phyloP scores from a whole-genome alignment of 2,888 invertebrate species.

The Bombylius discolor region DNA sequence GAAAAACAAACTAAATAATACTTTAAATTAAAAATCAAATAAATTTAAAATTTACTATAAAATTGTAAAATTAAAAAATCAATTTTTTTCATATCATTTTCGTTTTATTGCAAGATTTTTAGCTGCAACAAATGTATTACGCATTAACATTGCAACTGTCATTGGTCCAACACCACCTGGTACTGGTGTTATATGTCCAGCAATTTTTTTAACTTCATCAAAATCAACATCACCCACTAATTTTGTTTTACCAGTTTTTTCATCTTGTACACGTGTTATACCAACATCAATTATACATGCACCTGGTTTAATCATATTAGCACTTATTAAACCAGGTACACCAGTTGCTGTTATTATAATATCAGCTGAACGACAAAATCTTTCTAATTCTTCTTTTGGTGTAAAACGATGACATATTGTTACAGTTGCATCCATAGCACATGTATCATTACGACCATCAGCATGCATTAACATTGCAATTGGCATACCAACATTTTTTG shows the following conservation, averaged over 20 bases:
- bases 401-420: slow-evolving; percentile 84
- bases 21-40: not conserved
- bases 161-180: slow-evolving; percentile 97
- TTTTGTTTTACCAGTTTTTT: slow-evolving; percentile 50
- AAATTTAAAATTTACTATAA: not conserved
- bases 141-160: slow-evolving; percentile 97
- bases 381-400: slow-evolving; percentile 58
- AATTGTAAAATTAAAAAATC: too few species aligned
- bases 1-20: too few species aligned
- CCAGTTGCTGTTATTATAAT: slow-evolving; percentile 42
- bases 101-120: slow-evolving; percentile 30
- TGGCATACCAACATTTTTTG: slow-evolving; percentile 86
- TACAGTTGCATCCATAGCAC: slow-evolving; percentile 74
- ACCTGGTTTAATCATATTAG: slow-evolving; percentile 79
- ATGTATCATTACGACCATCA: slow-evolving; percentile 54
- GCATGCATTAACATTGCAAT: slow-evolving; percentile 74
- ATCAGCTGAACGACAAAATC: slow-evolving; percentile 43
- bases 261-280: slow-evolving; percentile 56
- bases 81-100: not conserved
- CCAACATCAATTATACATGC: slow-evolving; percentile 84
- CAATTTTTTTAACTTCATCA: slow-evolving; percentile 50
- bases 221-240: slow-evolving; percentile 84
- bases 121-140: slow-evolving; percentile 74
- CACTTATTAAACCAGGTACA: slow-evolving; percentile 58
- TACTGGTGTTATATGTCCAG: slow-evolving; percentile 86